Base-by-base conservation (phyloP, 2,113 vertebrate genomes). In the Sebastes schlegelii region DNA sequence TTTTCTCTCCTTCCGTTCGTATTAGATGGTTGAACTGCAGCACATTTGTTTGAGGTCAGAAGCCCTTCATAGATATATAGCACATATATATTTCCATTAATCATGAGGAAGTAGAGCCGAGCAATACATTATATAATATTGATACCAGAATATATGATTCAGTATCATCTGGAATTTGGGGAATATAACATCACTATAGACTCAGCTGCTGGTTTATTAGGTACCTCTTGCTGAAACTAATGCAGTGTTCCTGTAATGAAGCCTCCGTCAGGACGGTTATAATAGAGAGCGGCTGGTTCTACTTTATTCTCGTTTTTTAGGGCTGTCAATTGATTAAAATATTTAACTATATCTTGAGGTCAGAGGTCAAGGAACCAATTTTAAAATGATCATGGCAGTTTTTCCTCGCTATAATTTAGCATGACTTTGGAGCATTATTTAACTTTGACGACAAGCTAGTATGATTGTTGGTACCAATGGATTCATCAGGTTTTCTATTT, bases 41-140 rank as follows among this genome's bases (percentile, higher is more conserved):
- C 51, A 13, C 54, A 23, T 73, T 66, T 6, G 8, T 69, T 66
- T 63, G 13, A 86, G 85, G 72, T 86, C 80, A 70, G 60, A 64
- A 48, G 61, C 52, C 51, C 23, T 74, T 80, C 8, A 17, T 17
- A 34, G n/a, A 77, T 60, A 57, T 70, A 57, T 4, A 55, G 13
- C 4, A 4, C 61, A 48, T 10, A 65, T 64, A 43, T 51, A 52
- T 57, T 34, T 34, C 34, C 34, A 34, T 34, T 34, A 34, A 34
- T 34, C 34, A 34, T 34, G 34, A 34, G 34, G 34, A 74, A 67
- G 66, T 46, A 13, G 3, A 70, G 45, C 34, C 40, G 40, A 48
- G 6, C 0, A 73, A 46, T 52, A 51, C 19, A 63, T 72, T 19
- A 54, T 51, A 46, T 8, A 17, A 72, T 48, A 57, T 1, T 71